Conservation (phyloP, 1,140 invertebrate genomes). For the Drosophila pectinifera region DNA sequence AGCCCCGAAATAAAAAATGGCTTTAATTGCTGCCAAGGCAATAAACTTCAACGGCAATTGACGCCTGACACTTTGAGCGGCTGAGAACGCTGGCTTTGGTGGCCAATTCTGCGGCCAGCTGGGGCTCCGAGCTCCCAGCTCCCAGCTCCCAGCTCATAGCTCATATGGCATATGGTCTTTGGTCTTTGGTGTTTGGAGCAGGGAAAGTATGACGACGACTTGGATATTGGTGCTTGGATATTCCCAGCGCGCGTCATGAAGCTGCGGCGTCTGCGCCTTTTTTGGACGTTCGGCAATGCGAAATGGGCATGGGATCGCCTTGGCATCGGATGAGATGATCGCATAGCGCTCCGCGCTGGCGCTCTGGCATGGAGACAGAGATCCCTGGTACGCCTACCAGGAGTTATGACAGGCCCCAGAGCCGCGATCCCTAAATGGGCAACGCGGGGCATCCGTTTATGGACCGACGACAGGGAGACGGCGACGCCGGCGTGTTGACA, state of each 20-base stretch:
- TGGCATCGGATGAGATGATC: constrained; percentile 32
- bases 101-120: too few species aligned
- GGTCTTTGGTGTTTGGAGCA: constrained; percentile 28
- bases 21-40: constrained; percentile 81
- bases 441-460: constrained; percentile 70
- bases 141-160: too few species aligned
- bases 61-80: constrained; percentile 73
- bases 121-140: constrained; percentile 5
- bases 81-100: constrained; percentile 45
- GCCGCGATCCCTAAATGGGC: constrained; percentile 65
- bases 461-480: constrained; percentile 68
- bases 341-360: constrained; percentile 65
- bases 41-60: constrained; percentile 82
- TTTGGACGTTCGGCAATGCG: constrained; percentile 59
- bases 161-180: too few species aligned
- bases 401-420: constrained; percentile 76
- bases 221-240: constrained; percentile 58
- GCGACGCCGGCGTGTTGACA: constrained; percentile 71
- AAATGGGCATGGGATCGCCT: constrained; percentile 29
- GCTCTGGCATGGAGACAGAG: constrained; percentile 36
- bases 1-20: constrained; percentile 38
- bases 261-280: constrained; percentile 79
- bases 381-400: constrained; percentile 64
- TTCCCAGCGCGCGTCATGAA: constrained; percentile 79
- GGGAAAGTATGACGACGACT: constrained; percentile 70